Conservation (phyloP, 2,113 vertebrate genomes). For the Lethenteron camtschaticum region DNA sequence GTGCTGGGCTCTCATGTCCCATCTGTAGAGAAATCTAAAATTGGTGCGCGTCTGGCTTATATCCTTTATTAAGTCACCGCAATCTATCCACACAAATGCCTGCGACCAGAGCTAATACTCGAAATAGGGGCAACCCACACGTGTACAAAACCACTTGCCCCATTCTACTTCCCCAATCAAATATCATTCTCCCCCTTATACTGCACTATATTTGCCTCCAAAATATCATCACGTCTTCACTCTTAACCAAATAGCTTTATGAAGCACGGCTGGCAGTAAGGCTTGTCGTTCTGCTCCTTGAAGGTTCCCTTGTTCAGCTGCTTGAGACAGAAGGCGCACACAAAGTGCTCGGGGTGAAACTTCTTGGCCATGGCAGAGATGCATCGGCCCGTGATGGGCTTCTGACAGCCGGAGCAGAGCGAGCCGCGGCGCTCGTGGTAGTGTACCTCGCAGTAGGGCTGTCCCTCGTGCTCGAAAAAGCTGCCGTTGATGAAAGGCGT, state of each 20-base stretch:
- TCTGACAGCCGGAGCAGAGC: slow-evolving; percentile 55
- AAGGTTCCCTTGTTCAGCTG: slow-evolving; percentile 72
- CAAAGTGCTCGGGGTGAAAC: slow-evolving; percentile 71
- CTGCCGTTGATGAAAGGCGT: slow-evolving; percentile 55
- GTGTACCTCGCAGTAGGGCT: slow-evolving; percentile 60
- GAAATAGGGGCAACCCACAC: no score
- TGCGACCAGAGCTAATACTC: no score
- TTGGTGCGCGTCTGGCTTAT: no score
- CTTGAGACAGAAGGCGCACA: slow-evolving; percentile 64
- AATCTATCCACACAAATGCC: no score
- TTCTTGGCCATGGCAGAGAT: slow-evolving; percentile 66
- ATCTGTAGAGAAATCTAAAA: no score
- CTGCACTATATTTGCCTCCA: no score
- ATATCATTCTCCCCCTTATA: no score
- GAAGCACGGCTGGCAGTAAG: slow-evolving; percentile 77
- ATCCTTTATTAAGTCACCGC: no score
- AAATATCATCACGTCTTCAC: neutral
- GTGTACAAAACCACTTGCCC: no score
- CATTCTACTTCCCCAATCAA: no score
- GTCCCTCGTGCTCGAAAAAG: slow-evolving; percentile 64
- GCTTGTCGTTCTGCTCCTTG: slow-evolving; percentile 62
- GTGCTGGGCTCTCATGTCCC: no score
- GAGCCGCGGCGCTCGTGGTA: slow-evolving; percentile 60
- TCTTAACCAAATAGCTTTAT: slow-evolving; percentile 42
- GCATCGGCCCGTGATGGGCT: slow-evolving; percentile 61